Conservation (phyloP, 2,888 invertebrate genomes). For the Chloroclystis v-ata region DNA sequence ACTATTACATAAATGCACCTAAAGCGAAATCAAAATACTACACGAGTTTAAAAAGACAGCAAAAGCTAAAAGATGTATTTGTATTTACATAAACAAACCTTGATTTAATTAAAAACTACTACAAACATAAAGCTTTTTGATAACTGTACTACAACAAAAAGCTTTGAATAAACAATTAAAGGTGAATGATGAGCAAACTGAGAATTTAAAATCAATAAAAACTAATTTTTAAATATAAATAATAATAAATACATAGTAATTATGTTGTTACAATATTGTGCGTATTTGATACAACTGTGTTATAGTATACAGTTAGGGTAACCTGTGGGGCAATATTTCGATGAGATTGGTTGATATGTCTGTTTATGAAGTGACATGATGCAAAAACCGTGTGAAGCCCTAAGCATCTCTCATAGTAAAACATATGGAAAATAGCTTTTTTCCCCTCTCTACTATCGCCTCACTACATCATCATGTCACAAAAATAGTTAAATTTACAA, state of each 20-base stretch:
- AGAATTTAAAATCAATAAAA: constrained; percentile 29
- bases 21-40: constrained; percentile 15
- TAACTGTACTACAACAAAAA: constrained; percentile 22
- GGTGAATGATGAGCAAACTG: constrained; percentile 48
- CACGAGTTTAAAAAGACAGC: not conserved
- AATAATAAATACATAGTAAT: constrained; percentile 25
- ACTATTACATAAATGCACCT: constrained; percentile 15
- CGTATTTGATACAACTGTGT: constrained; percentile 45
- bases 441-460: constrained; percentile 46
- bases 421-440: constrained; percentile 58
- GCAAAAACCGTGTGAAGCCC: constrained; percentile 67
- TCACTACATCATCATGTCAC: constrained; percentile 69
- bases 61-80: not conserved
- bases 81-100: not conserved
- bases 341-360: constrained; percentile 64
- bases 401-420: constrained; percentile 46
- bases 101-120: not conserved
- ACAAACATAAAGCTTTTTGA: not conserved
- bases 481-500: constrained; percentile 65
- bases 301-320: constrained; percentile 36
- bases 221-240: constrained; percentile 12
- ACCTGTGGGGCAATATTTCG: constrained; percentile 40
- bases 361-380: constrained; percentile 60
- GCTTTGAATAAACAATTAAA: constrained; percentile 39
- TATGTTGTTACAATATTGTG: constrained; percentile 42